Evolutionary conservation across 2,113 vertebrate species (phyloP), one percentile per base, ranked within the genome.

Genomic region (Peromyscus maniculatus): DNA sequence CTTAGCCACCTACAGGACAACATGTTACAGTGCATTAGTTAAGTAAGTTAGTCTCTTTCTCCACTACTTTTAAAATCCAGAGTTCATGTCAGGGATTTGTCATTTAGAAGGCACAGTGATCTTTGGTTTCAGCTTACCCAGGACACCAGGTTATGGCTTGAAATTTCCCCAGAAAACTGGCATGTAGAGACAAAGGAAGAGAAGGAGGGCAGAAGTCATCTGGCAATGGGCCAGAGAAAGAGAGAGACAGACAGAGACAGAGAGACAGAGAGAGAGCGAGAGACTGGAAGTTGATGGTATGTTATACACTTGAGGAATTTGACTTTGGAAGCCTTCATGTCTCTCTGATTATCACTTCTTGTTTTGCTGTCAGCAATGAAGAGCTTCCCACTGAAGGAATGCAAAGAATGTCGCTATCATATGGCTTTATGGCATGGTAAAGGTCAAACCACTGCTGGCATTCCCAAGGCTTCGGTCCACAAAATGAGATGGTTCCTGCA

Each of bases 251-350:
- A 21, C 3, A 43, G 8, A 5, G 46, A 49, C 31, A 11, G 78
- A 11, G 4, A 43, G 21, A 26, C 10, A 75, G 75, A 55, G 16
- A 55, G 28, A 52, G 7, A 31, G 3, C 0, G 17, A 22, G 43
- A 28, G n/a, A 46, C 39, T 80, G 3, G 36, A 39, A 49, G 62
- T 4, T 69, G 49, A 33, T 1, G 5, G 7, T 33, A 33, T 75
- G 62, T 66, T 71, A 79, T 4, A 93, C 13, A 78, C 39, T 62
- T 79, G 16, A 96, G 17, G 21, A 91, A 86, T 96, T 82, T 57
- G 24, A 39, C 87, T 77, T 62, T 33, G 57, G 74, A 66, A 31
- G 2, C 46, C 52, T 82, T 71, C 28, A 0, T 16, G 22, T 72
- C 83, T 82, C 28, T 17, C 59, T 93, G 49, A 66, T 26, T 67